phyloP scores from a whole-genome alignment of 2,797 vertebrate genomes.

The Neostethus bicornis region DNA sequence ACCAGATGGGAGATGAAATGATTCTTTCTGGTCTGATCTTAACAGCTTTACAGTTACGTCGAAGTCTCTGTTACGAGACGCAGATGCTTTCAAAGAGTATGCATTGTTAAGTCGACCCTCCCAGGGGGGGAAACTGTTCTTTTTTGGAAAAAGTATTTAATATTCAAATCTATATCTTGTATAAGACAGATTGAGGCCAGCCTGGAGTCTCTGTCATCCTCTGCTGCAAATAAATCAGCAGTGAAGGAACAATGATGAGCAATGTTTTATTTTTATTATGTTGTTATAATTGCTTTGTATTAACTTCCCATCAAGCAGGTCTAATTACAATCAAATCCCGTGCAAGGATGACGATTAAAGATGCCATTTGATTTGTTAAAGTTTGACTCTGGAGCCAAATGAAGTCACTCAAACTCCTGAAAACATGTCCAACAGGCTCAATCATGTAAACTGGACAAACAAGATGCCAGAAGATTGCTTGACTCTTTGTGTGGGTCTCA shows the following conservation, averaged over 20 bases:
- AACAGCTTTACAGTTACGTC: constrained; percentile 20
- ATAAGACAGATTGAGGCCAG: constrained; percentile 69
- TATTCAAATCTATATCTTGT: constrained; percentile 60
- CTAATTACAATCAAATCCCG: constrained; percentile 92
- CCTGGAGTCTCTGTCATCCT: constrained; percentile 55
- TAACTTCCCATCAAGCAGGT: constrained; percentile 93
- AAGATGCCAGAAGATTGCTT: not conserved
- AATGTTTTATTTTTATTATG: constrained; percentile 87
- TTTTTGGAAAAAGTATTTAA: constrained; percentile 43
- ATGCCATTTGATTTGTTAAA: constrained; percentile 87
- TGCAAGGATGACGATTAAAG: constrained; percentile 89
- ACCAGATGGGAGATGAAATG: not conserved
- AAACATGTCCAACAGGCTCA: not conserved
- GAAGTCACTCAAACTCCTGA: constrained; percentile 77
- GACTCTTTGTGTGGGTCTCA: not conserved
- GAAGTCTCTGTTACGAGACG: constrained; percentile 13
- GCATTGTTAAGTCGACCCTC: constrained; percentile 42
- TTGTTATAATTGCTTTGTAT: constrained; percentile 88
- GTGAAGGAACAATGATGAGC: constrained; percentile 87
- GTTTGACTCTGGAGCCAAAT: constrained; percentile 87
- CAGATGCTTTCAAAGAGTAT: constrained; percentile 30
- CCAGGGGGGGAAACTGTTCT: constrained; percentile 26
- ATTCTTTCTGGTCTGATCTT: constrained; percentile 1
- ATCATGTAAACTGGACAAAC: not conserved
- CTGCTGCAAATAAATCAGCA: constrained; percentile 84